Conservation (phyloP, 2,888 invertebrate species). For the Timema cristinae region DNA sequence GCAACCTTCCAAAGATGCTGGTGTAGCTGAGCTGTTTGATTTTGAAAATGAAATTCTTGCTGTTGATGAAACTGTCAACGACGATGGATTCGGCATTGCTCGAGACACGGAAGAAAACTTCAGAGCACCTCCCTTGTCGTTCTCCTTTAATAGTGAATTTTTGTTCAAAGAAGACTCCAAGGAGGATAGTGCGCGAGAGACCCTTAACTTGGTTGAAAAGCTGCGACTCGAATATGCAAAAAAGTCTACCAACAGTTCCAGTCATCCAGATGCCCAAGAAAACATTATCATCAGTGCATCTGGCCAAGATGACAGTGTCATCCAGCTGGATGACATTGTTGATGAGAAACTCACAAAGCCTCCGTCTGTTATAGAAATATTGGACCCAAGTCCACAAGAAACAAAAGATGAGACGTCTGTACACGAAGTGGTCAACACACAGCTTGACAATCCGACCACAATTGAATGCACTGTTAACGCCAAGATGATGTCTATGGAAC, state of each 20-base stretch:
- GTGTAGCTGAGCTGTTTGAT: slow-evolving; percentile 59
- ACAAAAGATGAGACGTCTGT: slow-evolving; percentile 17
- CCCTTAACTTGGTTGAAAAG: slow-evolving; percentile 78
- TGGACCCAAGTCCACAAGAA: slow-evolving; percentile 11
- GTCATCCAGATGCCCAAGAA: slow-evolving; percentile 45
- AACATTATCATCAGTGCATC: slow-evolving; percentile 23
- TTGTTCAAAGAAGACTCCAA: slow-evolving; percentile 73
- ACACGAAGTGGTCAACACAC: neutral
- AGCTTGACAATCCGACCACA: slow-evolving; percentile 11
- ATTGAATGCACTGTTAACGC: slow-evolving; percentile 15
- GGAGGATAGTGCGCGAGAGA: slow-evolving; percentile 79
- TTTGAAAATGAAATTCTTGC: slow-evolving; percentile 58
- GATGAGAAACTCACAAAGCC: slow-evolving; percentile 31
- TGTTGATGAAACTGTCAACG: slow-evolving; percentile 56
- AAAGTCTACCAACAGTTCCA: slow-evolving; percentile 56
- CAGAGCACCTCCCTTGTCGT: slow-evolving; percentile 49
- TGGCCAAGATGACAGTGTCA: slow-evolving; percentile 30
- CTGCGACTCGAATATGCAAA: slow-evolving; percentile 68
- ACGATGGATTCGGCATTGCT: slow-evolving; percentile 60
- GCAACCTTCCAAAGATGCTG: slow-evolving; percentile 51
- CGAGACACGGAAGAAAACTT: slow-evolving; percentile 59
- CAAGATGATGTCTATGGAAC: slow-evolving; percentile 17
- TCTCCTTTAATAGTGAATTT: slow-evolving; percentile 61
- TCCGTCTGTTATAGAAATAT: slow-evolving; percentile 24
- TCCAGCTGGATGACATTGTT: slow-evolving; percentile 20